Evolutionary conservation across 2,113 vertebrate species (phyloP).

Genomic region (Vanacampus margaritifer): DNA sequence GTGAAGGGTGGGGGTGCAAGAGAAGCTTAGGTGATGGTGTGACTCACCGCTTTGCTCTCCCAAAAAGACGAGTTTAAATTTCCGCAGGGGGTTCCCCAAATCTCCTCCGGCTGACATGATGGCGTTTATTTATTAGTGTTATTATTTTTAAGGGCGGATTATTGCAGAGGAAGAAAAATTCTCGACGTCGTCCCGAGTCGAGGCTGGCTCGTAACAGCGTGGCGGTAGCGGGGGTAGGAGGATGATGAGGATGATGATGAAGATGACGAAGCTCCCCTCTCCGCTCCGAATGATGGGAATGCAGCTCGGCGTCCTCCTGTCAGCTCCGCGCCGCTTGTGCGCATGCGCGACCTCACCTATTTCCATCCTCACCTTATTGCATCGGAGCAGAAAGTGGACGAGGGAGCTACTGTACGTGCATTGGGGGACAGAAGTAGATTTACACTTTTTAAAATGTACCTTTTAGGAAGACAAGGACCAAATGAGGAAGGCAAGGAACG

Average conservation of each 20-base stretch:
- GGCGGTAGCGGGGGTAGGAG: not conserved
- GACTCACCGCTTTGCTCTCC: constrained; percentile 94
- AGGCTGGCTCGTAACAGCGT: not conserved
- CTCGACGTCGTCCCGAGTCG: not conserved
- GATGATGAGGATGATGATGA: not conserved
- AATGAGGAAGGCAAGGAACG: not conserved
- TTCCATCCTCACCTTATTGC: constrained; percentile 49
- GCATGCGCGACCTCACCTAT: constrained; percentile 75
- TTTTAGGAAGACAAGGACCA: not conserved
- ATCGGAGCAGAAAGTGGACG: not conserved
- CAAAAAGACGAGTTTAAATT: constrained; percentile 95
- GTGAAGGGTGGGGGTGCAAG: constrained; percentile 26
- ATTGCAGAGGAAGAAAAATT: not conserved
- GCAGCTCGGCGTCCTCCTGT: constrained; percentile 73
- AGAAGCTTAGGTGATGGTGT: constrained; percentile 4
- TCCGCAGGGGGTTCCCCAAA: constrained; percentile 90
- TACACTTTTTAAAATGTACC: not conserved
- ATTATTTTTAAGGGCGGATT: constrained; percentile 12
- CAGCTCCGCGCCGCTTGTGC: constrained; percentile 51
- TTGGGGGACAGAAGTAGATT: not conserved
- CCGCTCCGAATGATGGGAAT: constrained; percentile 70
- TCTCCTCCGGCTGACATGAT: constrained; percentile 88
- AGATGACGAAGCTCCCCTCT: constrained; percentile 46
- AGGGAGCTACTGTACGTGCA: not conserved
- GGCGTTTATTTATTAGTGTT: constrained; percentile 21